Evolutionary conservation across 1,140 invertebrate genomes (phyloP).

Genomic region (Neodiprion lecontei): DNA sequence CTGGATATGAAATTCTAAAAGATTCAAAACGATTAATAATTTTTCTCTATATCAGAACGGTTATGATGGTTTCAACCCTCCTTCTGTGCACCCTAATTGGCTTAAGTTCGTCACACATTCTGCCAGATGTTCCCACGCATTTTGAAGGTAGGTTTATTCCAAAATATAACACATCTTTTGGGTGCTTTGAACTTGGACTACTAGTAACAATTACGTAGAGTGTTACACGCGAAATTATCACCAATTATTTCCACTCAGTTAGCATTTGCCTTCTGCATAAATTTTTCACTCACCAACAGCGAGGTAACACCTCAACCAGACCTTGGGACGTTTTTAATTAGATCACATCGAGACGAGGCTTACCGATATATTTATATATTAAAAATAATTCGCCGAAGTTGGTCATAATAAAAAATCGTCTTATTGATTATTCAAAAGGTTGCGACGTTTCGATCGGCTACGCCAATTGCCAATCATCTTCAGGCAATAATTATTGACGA

Average conservation of each 20-base stretch:
- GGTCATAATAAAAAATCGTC: too few relatives aligned
- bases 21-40: neutral
- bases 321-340: neutral
- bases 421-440: too few relatives aligned
- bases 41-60: neutral
- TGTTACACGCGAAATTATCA: neutral
- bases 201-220: too few relatives aligned
- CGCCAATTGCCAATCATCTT: too few relatives aligned
- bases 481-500: too few relatives aligned
- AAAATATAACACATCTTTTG: neutral
- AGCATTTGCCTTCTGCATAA: neutral
- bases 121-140: neutral
- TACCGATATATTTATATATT: neutral
- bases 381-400: too few relatives aligned
- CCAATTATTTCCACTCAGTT: neutral
- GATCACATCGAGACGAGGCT: neutral
- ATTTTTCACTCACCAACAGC: neutral
- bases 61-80: neutral
- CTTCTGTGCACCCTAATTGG: neutral
- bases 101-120: neutral
- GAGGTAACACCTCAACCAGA: neutral
- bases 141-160: neutral
- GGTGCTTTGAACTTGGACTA: neutral
- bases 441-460: too few relatives aligned
- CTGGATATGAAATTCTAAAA: too few relatives aligned